A percentile compares a stretch with the other conserved stretches of the same genome.
phyloP scores from a whole-genome alignment of 2,113 vertebrate genomes.

The Chionomys nivalis region DNA sequence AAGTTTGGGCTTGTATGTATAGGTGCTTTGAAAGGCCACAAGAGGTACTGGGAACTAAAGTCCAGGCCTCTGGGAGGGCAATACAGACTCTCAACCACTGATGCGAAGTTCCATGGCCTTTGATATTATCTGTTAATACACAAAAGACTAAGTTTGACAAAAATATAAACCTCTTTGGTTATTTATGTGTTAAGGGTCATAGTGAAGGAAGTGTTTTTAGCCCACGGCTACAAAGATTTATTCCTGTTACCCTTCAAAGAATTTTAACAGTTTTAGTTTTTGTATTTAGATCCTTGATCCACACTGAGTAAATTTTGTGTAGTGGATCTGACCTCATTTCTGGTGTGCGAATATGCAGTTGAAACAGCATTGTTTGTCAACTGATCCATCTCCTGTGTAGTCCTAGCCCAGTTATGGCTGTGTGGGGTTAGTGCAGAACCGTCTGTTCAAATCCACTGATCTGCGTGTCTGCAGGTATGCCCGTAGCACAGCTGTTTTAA shows the following conservation, averaged over 20 bases:
- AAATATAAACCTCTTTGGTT: not conserved
- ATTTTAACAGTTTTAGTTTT: not conserved
- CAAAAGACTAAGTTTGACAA: not conserved
- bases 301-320: not conserved
- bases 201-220: not conserved
- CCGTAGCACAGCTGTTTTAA: not conserved
- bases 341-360: not conserved
- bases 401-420: not conserved
- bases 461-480: not conserved
- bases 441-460: not conserved
- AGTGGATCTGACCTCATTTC: not conserved
- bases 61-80: not conserved
- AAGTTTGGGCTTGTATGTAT: not conserved
- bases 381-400: not conserved
- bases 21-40: not conserved
- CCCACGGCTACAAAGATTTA: not conserved
- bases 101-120: not conserved
- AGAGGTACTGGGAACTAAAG: not conserved
- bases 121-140: not conserved
- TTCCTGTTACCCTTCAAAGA: not conserved
- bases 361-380: not conserved
- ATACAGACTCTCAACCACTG: not conserved
- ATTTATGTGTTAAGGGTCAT: not conserved
- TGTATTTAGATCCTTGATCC: not conserved
- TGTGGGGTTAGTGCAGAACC: not conserved